phyloP scores from a whole-genome alignment of 2,113 vertebrate genomes.

The Bubo scandiacus region DNA sequence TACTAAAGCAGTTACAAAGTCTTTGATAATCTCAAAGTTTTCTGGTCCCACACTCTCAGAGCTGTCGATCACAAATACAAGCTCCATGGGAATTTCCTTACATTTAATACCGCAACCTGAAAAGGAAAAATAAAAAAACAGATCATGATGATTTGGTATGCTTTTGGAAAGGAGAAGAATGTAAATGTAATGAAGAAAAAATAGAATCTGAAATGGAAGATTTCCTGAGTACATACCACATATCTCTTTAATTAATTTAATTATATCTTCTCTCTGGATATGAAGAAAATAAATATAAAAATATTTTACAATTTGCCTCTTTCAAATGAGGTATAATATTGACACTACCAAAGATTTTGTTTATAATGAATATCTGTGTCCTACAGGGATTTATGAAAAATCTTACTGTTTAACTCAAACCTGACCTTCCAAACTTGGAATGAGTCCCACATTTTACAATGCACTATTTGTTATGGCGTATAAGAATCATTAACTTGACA shows the following conservation, averaged over 20 bases:
- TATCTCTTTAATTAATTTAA: slow-evolving; percentile 91
- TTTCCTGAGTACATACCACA: slow-evolving; percentile 79
- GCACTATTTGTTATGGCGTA: not conserved
- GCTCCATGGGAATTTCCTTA: slow-evolving; percentile 93
- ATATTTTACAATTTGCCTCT: not conserved
- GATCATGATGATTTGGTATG: not conserved
- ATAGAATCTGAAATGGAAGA: not conserved
- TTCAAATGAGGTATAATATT: not conserved
- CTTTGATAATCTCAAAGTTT: slow-evolving; percentile 92
- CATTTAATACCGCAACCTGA: slow-evolving; percentile 90
- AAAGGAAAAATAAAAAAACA: not conserved
- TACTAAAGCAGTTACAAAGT: slow-evolving; percentile 88
- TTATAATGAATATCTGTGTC: not conserved
- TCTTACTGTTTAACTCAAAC: not conserved
- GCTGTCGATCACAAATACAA: slow-evolving; percentile 93
- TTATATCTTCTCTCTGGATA: slow-evolving; percentile 86
- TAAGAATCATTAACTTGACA: not conserved
- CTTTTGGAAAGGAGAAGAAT: not conserved
- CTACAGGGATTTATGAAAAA: not conserved
- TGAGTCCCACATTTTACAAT: not conserved
- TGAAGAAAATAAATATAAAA: slow-evolving; percentile 3
- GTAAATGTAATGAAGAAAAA: not conserved
- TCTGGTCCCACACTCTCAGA: slow-evolving; percentile 92
- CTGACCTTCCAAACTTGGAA: not conserved
- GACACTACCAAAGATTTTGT: not conserved